These are phyloP conservation scores for Eidolon dupreanum DNA, from an alignment of 2,797 vertebrate genomes.

Conservation along the genomic window DNA sequence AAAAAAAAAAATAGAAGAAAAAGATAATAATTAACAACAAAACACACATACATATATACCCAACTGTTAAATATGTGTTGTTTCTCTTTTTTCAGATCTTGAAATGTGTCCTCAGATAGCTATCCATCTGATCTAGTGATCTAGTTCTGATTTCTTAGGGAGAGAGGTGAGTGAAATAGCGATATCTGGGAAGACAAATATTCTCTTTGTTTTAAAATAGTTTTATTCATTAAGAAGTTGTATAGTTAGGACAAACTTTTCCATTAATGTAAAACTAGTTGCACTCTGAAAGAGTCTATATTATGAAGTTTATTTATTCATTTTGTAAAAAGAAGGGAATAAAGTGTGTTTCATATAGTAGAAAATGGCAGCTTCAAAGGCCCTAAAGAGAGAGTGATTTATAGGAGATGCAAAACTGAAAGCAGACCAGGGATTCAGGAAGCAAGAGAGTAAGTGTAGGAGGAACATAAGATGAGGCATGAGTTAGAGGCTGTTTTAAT, in stretches of 20 bases:
- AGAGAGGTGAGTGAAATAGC: neutral
- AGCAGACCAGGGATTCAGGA: neutral
- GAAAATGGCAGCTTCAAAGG: neutral
- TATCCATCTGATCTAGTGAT: neutral
- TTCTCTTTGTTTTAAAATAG: neutral
- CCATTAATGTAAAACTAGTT: neutral
- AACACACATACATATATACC: neutral
- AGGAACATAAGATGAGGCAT: neutral
- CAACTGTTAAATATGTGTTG: neutral
- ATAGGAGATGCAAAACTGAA: neutral
- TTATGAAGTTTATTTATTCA: neutral
- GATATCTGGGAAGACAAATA: neutral
- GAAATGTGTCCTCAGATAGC: neutral
- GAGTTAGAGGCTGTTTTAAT: neutral
- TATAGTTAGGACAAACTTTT: neutral
- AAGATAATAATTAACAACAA: neutral
- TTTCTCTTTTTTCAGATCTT: neutral
- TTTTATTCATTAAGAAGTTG: neutral
- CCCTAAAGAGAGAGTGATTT: neutral
- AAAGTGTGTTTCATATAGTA: neutral
- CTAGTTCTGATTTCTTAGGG: neutral
- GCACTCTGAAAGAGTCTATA: neutral
- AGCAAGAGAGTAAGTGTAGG: neutral
- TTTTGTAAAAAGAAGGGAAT: neutral
- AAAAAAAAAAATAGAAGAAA: neutral